Base-by-base conservation (phyloP, 2,797 vertebrate species). In the Sebastes nivosus region DNA sequence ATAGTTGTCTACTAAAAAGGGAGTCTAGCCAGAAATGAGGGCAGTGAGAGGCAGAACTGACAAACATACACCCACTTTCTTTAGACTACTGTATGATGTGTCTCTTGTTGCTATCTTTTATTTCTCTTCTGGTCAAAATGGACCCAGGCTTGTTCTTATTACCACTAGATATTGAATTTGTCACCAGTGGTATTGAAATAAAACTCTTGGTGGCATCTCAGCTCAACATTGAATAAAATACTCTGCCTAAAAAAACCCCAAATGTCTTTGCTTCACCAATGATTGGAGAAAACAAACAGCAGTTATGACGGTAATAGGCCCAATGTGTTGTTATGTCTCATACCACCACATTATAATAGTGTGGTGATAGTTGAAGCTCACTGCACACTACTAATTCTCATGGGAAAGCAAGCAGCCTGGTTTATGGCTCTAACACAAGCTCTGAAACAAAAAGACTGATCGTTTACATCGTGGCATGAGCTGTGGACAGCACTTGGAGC, bases 401-500 rank as follows among this genome's bases (percentile, higher is more conserved):
- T 34, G 7, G 67, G 60, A 71, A 73, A 57, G 65, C 54, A 64
- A 63, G 50, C 42, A 57, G 55, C 6, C 61, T 54, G 24, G 22
- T 77, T 71, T 66, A 20, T 20, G 64, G 68, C 50, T 75, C 29
- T 1, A 12, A 58, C 1, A 32, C 11, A 29, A 30, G 22, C 38
- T 4, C 5, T 7, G 22, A 61, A 67, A 22, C 29, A 61, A 68
- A 77, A 61, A 55, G n/a, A 59, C 8, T 2, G 32, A 72, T 50
- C 0, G 66, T 81, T 90, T 83, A 66, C 54, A 71, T 71, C 55
- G 3, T 38, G 38, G 42, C 29, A 38, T 9, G 20, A 79, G 66
- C 75, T 70, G 66, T 27, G 3, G 85, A 81, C 82, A 85, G 79
- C 80, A 65, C 67, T 85, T 86, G 75, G 76, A 83, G 58, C 73